A percentile compares a stretch with the other conserved stretches of the same genome.
These are phyloP conservation scores for Pantherophis vulpinus DNA, from an alignment of 2,797 vertebrate species.

Conservation along the genomic window DNA sequence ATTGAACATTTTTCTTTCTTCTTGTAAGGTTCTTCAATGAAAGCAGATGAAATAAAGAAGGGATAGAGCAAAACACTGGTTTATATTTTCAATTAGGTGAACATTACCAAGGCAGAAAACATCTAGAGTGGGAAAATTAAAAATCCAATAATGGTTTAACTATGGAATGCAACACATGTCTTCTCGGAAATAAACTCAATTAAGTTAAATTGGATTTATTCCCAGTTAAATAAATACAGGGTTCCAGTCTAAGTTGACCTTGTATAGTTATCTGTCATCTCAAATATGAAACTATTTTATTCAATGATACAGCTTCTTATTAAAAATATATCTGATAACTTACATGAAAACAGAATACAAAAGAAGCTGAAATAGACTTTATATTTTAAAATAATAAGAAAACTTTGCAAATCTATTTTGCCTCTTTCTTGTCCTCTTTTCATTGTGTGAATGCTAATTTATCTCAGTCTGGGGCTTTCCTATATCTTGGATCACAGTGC, in stretches of 20 bases:
- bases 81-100: not conserved
- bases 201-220: not conserved
- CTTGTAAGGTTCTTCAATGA: not conserved
- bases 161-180: not conserved
- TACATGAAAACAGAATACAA: not conserved
- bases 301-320: not conserved
- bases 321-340: not conserved
- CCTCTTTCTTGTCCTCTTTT: not conserved
- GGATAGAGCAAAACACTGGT: not conserved
- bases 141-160: not conserved
- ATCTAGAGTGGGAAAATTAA: not conserved
- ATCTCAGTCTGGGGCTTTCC: not conserved
- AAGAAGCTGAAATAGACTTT: not conserved
- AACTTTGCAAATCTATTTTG: not conserved
- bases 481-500: not conserved
- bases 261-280: not conserved
- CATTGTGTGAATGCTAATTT: not conserved
- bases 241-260: not conserved
- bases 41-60: not conserved
- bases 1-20: not conserved
- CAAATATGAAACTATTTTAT: not conserved
- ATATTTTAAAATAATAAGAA: not conserved
- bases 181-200: not conserved
- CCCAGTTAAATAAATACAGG: not conserved
- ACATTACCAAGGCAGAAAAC: not conserved